Conservation (phyloP, 2,113 vertebrate genomes). For the Heptranchias perlo region DNA sequence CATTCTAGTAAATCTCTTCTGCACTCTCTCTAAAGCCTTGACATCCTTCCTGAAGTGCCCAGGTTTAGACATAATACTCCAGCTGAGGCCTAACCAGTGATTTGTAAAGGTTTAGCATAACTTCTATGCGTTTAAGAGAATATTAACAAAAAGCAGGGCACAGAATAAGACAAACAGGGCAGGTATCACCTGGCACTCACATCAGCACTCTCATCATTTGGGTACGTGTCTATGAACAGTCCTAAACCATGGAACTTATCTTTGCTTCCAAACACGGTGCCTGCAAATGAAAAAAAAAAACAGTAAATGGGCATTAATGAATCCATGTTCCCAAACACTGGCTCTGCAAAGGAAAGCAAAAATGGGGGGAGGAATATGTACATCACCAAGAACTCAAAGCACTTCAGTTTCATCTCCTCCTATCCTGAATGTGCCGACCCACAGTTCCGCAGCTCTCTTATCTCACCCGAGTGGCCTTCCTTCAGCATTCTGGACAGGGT, state of each 20-base stretch:
- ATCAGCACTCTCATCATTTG: slow-evolving; percentile 85
- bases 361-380: background rate
- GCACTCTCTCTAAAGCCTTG: background rate
- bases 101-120: background rate
- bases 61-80: background rate
- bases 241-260: slow-evolving; percentile 89
- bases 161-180: background rate
- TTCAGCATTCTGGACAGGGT: too few relatives aligned
- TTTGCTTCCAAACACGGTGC: slow-evolving; percentile 90
- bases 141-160: background rate
- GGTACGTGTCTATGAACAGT: slow-evolving; percentile 91
- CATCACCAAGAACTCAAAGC: background rate
- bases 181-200: slow-evolving; percentile 60
- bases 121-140: background rate
- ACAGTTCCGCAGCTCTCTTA: too few relatives aligned
- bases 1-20: background rate
- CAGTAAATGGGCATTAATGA: slow-evolving; percentile 46
- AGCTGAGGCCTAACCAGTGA: background rate
- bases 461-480: too few relatives aligned
- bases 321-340: slow-evolving; percentile 67
- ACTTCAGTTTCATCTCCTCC: background rate
- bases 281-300: slow-evolving; percentile 64
- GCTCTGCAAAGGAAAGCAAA: slow-evolving; percentile 55
- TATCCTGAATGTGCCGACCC: background rate
- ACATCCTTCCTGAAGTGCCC: background rate